phyloP scores from a whole-genome alignment of 2,113 vertebrate genomes.

The Chamaea fasciata region DNA sequence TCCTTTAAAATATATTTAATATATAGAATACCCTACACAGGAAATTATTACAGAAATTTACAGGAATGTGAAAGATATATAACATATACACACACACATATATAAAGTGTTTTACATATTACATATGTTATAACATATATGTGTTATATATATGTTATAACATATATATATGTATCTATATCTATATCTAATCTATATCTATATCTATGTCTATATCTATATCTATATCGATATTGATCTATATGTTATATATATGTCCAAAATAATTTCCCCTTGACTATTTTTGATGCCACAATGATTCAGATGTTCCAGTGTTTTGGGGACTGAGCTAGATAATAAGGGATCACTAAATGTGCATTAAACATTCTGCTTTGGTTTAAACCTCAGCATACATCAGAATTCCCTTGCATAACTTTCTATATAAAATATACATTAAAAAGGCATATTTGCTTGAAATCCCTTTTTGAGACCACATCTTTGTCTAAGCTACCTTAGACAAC shows the following conservation, averaged over 20 bases:
- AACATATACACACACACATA: background rate
- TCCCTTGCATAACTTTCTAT: background rate
- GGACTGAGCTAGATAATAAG: background rate
- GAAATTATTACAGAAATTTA: background rate
- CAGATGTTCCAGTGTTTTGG: background rate
- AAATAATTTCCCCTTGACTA: background rate
- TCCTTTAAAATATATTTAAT: background rate
- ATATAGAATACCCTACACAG: background rate
- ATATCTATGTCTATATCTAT: too few species aligned
- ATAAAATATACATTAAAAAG: background rate
- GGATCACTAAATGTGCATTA: background rate
- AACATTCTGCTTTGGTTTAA: background rate
- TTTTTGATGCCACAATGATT: background rate
- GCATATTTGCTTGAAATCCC: background rate
- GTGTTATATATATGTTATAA: too few species aligned
- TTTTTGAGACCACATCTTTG: background rate
- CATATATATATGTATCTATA: too few species aligned
- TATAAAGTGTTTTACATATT: too few species aligned
- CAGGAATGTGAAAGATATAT: too few species aligned
- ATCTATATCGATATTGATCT: too few species aligned
- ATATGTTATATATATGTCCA: too few species aligned
- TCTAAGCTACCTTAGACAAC: background rate
- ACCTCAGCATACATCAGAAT: fast-evolving
- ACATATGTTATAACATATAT: background rate
- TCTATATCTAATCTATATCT: too few species aligned